Evolutionary conservation across 2,797 vertebrate species (phyloP).

Genomic region (Falco concolor): DNA sequence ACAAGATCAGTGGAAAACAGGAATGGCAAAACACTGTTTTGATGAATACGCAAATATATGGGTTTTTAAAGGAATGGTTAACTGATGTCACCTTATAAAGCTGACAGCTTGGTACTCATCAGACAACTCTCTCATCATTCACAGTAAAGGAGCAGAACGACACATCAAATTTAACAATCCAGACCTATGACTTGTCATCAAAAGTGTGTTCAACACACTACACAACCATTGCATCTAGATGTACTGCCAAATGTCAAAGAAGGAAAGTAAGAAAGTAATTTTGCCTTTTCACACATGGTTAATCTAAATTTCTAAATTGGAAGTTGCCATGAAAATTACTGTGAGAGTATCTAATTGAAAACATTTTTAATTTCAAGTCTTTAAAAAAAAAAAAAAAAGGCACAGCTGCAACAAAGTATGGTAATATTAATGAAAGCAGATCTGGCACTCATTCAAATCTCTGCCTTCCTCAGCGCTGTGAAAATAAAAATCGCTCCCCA

Average conservation of each 20-base stretch:
- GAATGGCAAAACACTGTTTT: not conserved
- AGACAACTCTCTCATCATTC: not conserved
- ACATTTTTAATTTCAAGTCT: slow-evolving; percentile 44
- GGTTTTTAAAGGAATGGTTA: not conserved
- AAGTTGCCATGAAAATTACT: slow-evolving; percentile 34
- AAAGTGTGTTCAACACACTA: not conserved
- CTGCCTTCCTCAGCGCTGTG: not conserved
- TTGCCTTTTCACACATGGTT: slow-evolving; percentile 6
- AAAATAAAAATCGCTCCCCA: slow-evolving; percentile 19
- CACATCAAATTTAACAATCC: not conserved
- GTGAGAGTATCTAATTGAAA: slow-evolving; percentile 36
- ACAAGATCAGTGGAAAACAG: slow-evolving; percentile 10
- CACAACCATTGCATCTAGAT: not conserved
- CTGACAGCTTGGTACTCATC: not conserved
- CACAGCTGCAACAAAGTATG: slow-evolving; percentile 30
- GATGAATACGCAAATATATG: not conserved
- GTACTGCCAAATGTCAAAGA: not conserved
- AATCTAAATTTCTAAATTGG: slow-evolving; percentile 26
- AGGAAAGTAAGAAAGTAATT: slow-evolving; percentile 17
- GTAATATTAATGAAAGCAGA: slow-evolving; percentile 54
- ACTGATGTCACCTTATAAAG: not conserved
- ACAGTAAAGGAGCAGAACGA: not conserved
- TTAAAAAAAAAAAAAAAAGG: not conserved
- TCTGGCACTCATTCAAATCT: slow-evolving; percentile 37
- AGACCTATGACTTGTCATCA: not conserved